phyloP scores from a whole-genome alignment of 53 echinoderm and acorn worm genomes.

The Apostichopus leukothele region DNA sequence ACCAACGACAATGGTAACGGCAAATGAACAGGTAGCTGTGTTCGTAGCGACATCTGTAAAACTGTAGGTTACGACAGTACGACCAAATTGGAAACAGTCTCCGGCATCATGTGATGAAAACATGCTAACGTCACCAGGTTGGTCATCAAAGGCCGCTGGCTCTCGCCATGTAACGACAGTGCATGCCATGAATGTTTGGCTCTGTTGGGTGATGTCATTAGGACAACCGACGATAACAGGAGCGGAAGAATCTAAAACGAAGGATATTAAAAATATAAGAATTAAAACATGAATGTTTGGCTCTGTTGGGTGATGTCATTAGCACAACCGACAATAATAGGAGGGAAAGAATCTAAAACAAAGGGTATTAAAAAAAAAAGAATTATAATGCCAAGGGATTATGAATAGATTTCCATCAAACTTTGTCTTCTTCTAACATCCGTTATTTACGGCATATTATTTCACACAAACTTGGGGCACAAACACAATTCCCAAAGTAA shows the following conservation, averaged over 20 bases:
- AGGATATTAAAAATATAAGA: too few relatives aligned
- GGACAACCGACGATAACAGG: constrained; percentile 7
- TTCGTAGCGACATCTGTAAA: constrained; percentile 21
- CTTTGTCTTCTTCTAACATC: too few relatives aligned
- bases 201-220: constrained; percentile 16
- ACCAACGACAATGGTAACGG: background rate
- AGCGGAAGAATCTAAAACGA: background rate
- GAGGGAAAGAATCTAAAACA: background rate
- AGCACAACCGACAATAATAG: background rate
- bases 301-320: constrained; percentile 7
- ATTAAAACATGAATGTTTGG: background rate
- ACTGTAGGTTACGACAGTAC: background rate
- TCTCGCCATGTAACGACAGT: constrained; percentile 4
- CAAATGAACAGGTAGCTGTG: background rate
- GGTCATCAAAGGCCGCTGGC: constrained; percentile 6
- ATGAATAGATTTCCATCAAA: too few relatives aligned
- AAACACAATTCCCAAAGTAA: too few relatives aligned
- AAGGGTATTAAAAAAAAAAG: too few relatives aligned
- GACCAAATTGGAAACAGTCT: constrained; percentile 3
- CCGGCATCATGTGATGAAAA: background rate
- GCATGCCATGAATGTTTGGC: background rate
- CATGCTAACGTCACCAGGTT: constrained; percentile 14
- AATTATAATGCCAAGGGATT: too few relatives aligned
- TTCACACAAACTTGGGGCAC: too few relatives aligned
- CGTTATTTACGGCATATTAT: too few relatives aligned